phyloP scores from a whole-genome alignment of 2,113 vertebrate genomes.

The Nestor notabilis region DNA sequence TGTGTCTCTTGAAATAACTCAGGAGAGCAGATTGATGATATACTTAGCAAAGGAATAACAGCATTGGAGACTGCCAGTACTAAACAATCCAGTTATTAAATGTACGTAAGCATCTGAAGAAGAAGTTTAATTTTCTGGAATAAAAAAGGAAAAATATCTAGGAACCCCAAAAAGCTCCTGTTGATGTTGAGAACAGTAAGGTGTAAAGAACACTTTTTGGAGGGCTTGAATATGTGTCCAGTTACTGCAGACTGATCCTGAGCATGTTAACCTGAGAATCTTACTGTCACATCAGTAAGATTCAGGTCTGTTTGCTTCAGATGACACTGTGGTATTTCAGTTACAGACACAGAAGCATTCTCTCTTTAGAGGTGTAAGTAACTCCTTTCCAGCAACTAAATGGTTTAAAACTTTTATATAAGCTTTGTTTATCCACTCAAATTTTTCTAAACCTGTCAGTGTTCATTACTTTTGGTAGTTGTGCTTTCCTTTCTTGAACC shows the following conservation, averaged over 20 bases:
- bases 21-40: conserved; percentile 42
- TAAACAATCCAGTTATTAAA: conserved; percentile 45
- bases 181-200: neutral
- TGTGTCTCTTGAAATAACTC: conserved; percentile 43
- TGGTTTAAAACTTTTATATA: neutral
- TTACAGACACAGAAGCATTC: neutral
- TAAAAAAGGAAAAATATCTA: neutral
- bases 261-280: neutral
- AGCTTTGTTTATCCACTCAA: neutral
- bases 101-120: neutral
- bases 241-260: neutral
- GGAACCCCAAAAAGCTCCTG: neutral
- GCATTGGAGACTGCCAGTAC: neutral
- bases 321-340: neutral
- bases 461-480: neutral
- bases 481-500: neutral
- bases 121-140: neutral
- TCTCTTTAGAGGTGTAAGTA: neutral
- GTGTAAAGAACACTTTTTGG: neutral
- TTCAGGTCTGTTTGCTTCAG: neutral
- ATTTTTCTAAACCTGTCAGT: neutral
- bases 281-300: neutral
- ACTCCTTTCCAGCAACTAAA: neutral
- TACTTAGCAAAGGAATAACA: conserved; percentile 33
- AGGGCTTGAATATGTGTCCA: neutral